Conservation (phyloP, 2,797 vertebrate genomes). For the Ambastaia sidthimunki region DNA sequence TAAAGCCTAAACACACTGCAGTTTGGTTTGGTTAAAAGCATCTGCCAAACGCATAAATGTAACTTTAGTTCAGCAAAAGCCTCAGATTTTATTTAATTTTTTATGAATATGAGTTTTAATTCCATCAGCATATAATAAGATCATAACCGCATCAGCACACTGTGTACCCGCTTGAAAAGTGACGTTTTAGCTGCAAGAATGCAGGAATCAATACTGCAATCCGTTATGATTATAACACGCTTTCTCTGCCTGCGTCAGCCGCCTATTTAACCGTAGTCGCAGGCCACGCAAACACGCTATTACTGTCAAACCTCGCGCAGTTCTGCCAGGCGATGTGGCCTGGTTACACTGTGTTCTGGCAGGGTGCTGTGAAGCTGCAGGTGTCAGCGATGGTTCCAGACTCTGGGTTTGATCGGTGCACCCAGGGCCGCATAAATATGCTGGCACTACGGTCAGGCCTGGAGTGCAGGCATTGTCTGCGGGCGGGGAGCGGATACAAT, state of each 20-base stretch:
- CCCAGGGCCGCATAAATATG: constrained; percentile 68
- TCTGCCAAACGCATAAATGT: neutral
- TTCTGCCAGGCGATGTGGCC: constrained; percentile 60
- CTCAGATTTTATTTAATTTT: neutral
- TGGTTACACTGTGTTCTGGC: constrained; percentile 63
- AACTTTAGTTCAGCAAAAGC: constrained; percentile 9
- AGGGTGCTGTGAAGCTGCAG: constrained; percentile 64
- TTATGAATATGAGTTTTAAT: constrained; percentile 15
- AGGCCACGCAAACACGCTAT: constrained; percentile 61
- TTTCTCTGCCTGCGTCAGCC: constrained; percentile 49
- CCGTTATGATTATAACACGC: constrained; percentile 7
- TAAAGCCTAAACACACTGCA: neutral
- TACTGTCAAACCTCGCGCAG: constrained; percentile 60
- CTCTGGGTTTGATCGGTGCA: constrained; percentile 70
- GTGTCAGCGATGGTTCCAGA: constrained; percentile 66
- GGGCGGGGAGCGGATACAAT: constrained; percentile 69
- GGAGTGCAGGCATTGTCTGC: constrained; percentile 63
- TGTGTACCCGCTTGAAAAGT: neutral
- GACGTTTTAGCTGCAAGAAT: neutral
- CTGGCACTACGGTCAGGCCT: constrained; percentile 63
- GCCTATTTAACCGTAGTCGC: constrained; percentile 21
- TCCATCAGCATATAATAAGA: constrained; percentile 1
- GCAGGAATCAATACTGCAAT: constrained; percentile 14
- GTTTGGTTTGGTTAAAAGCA: neutral
- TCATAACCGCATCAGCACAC: neutral